Percentiles rank a stretch among this genome's conserved stretches.
Conservation (phyloP, 2,797 vertebrate species). For the Silurus lanzhouensis region DNA sequence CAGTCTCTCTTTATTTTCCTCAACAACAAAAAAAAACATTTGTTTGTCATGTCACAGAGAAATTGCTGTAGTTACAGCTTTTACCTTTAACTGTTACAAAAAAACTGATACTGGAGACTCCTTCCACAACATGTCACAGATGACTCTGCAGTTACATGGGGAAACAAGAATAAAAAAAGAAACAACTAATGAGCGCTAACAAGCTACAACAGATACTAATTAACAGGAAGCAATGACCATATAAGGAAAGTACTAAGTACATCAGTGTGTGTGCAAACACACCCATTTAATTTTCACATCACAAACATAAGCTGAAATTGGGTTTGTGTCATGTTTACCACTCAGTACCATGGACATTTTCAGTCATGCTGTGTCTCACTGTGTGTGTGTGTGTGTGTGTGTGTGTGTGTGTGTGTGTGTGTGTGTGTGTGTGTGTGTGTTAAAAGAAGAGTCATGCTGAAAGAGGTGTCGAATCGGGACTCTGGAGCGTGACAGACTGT, state of each 20-base stretch:
- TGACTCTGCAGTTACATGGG: background rate
- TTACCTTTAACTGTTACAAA: background rate
- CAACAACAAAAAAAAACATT: no score
- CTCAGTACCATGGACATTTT: no score
- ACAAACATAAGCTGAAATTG: background rate
- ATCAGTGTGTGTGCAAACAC: background rate
- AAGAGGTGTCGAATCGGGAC: background rate
- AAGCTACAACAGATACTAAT: background rate
- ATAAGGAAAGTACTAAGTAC: background rate
- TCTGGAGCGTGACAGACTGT: constrained; percentile 5
- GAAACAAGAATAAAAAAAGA: background rate
- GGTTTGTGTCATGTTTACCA: background rate
- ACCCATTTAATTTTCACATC: background rate
- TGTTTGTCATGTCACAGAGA: no score
- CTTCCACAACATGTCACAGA: background rate
- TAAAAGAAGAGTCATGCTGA: background rate
- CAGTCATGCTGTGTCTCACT: no score
- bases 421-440: background rate
- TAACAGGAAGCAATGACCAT: background rate
- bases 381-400: background rate
- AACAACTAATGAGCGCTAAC: background rate
- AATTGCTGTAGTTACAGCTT: background rate
- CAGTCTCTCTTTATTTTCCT: no score
- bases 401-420: constrained; percentile 2
- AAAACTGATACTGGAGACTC: background rate